Percentiles rank a stretch among this genome's conserved stretches.
phyloP scores from a whole-genome alignment of 2,797 vertebrate genomes.

The Oophaga sylvatica region DNA sequence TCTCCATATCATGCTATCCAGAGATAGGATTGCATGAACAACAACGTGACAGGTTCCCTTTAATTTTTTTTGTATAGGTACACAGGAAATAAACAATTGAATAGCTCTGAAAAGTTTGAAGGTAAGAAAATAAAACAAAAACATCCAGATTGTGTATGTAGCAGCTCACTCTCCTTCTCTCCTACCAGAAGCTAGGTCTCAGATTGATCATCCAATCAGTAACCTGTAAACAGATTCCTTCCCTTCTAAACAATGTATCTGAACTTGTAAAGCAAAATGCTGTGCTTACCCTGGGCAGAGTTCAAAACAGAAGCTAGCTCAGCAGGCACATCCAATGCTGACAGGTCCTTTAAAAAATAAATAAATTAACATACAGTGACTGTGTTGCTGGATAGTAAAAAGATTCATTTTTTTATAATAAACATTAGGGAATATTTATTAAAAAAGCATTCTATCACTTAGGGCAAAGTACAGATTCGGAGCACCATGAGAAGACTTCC shows the following conservation, averaged over 20 bases:
- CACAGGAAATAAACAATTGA: too few relatives aligned
- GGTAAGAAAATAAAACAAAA: too few relatives aligned
- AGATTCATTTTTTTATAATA: too few relatives aligned
- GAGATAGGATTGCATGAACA: too few relatives aligned
- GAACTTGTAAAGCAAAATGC: neutral
- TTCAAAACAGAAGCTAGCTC: slow-evolving; percentile 85
- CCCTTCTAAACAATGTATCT: neutral
- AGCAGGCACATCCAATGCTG: slow-evolving; percentile 89
- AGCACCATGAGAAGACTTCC: too few relatives aligned
- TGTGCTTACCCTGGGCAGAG: slow-evolving; percentile 76
- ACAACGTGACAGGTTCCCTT: too few relatives aligned
- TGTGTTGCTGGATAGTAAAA: neutral
- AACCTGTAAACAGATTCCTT: neutral
- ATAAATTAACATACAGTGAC: neutral
- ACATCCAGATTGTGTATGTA: neutral
- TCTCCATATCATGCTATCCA: too few relatives aligned
- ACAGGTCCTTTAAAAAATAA: slow-evolving; percentile 79
- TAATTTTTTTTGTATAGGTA: too few relatives aligned
- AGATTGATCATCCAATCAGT: neutral
- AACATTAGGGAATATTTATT: too few relatives aligned
- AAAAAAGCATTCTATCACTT: too few relatives aligned
- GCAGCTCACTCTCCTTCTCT: neutral
- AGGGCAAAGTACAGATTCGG: too few relatives aligned
- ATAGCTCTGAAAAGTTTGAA: too few relatives aligned
- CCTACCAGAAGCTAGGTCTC: neutral